A percentile compares a stretch with the other conserved stretches of the same genome.
phyloP scores from a whole-genome alignment of 35 echinoderm and acorn worm species.

The Stichopus chloronotus region DNA sequence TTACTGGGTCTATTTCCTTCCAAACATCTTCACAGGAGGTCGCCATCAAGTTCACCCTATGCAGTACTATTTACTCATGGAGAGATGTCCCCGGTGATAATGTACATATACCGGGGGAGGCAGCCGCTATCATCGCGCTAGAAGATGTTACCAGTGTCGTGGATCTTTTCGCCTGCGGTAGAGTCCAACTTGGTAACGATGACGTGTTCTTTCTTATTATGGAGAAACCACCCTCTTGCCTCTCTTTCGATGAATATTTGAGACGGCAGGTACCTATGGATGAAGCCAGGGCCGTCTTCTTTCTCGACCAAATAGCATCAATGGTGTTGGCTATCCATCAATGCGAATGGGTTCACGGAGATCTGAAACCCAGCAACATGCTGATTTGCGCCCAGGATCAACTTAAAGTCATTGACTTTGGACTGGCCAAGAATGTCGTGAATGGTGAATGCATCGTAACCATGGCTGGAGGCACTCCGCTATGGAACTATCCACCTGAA shows the following conservation, averaged over 20 bases:
- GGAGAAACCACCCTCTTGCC: conserved; percentile 19
- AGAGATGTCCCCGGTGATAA: not conserved
- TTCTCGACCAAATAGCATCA: not conserved
- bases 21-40: not conserved
- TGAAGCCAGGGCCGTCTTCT: not conserved
- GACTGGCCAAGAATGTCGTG: not conserved
- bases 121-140: not conserved
- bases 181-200: not conserved
- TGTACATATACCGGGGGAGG: not conserved
- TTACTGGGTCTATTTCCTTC: not conserved
- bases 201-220: not conserved
- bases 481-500: conserved; percentile 40
- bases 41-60: conserved; percentile 21
- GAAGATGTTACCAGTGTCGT: not conserved
- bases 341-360: not conserved
- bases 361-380: not conserved
- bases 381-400: conserved; percentile 7
- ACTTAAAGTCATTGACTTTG: conserved; percentile 23
- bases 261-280: not conserved
- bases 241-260: conserved; percentile 7
- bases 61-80: not conserved
- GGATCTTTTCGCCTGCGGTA: not conserved
- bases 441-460: not conserved
- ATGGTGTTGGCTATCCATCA: conserved; percentile 5
- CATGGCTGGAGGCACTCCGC: not conserved